These are phyloP conservation scores for Spialia ferax DNA, from an alignment of 2,888 invertebrate genomes.

Conservation along the genomic window DNA sequence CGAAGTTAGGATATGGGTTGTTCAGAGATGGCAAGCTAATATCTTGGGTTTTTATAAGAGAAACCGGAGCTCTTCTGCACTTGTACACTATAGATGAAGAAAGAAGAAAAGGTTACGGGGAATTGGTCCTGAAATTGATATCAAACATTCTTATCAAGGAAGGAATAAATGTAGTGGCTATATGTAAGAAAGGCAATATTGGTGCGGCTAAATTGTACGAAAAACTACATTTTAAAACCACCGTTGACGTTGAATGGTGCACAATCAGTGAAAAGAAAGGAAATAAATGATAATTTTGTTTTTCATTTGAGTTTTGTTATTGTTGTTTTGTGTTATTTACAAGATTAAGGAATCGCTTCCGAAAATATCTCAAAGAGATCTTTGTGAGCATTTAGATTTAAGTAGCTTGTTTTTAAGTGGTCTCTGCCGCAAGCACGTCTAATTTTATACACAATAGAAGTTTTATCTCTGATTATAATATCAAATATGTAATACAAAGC, in stretches of 20 bases:
- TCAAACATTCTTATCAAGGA: neutral
- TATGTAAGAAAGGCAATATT: conserved; percentile 3
- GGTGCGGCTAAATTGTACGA: conserved; percentile 7
- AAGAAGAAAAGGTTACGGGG: conserved; percentile 30
- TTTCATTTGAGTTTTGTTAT: too few species aligned
- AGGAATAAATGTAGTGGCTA: conserved; percentile 6
- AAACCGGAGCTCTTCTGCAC: conserved; percentile 50
- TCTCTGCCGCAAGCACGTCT: too few species aligned
- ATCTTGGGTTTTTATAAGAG: conserved; percentile 51
- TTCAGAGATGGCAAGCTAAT: conserved; percentile 47
- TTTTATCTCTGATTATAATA: too few species aligned
- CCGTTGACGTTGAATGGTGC: conserved; percentile 4
- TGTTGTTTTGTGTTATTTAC: too few species aligned
- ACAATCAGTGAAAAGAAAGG: neutral
- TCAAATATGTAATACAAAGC: too few species aligned
- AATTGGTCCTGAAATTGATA: neutral
- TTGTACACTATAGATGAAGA: conserved; percentile 48
- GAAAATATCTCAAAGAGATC: too few species aligned
- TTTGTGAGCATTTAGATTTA: too few species aligned
- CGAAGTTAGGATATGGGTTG: conserved; percentile 49
- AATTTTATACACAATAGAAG: too few species aligned
- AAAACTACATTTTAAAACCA: conserved; percentile 1
- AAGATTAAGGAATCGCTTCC: too few species aligned
- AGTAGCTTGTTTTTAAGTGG: too few species aligned
- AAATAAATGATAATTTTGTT: neutral